Evolutionary conservation across 1,140 invertebrate genomes (phyloP).

Genomic region (Trichomalopsis sarcophagae): DNA sequence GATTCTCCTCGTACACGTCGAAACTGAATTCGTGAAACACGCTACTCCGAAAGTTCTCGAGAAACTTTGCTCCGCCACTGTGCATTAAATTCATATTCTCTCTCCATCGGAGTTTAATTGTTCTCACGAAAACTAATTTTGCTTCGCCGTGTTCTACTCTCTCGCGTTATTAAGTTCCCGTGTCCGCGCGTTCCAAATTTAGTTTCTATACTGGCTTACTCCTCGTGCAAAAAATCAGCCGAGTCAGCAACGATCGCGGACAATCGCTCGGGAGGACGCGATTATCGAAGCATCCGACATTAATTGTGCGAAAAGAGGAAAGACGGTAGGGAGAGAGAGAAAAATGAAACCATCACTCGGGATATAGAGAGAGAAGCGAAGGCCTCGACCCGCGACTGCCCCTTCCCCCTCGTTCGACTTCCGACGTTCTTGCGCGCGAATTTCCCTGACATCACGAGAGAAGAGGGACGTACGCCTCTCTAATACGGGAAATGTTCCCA

Average conservation of each 20-base stretch:
- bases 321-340: not conserved
- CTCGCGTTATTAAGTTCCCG: not conserved
- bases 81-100: not conserved
- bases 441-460: slow-evolving; percentile 61
- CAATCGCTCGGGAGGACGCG: not conserved
- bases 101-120: not conserved
- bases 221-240: not conserved
- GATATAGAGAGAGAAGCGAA: slow-evolving; percentile 17
- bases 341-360: slow-evolving; percentile 28
- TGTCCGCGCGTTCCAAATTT: not conserved
- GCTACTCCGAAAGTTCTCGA: not conserved
- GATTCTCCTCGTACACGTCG: not conserved
- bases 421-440: slow-evolving; percentile 49
- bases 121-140: not conserved
- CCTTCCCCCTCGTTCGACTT: slow-evolving; percentile 27
- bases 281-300: slow-evolving; percentile 19
- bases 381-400: slow-evolving; percentile 58
- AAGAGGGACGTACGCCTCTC: slow-evolving; percentile 65
- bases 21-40: not conserved
- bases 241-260: not conserved
- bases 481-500: slow-evolving; percentile 70
- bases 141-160: not conserved
- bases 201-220: not conserved
- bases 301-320: slow-evolving; percentile 47
- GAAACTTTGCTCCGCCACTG: not conserved